Evolutionary conservation across 2,113 vertebrate genomes (phyloP).

Genomic region (Xenopus borealis): DNA sequence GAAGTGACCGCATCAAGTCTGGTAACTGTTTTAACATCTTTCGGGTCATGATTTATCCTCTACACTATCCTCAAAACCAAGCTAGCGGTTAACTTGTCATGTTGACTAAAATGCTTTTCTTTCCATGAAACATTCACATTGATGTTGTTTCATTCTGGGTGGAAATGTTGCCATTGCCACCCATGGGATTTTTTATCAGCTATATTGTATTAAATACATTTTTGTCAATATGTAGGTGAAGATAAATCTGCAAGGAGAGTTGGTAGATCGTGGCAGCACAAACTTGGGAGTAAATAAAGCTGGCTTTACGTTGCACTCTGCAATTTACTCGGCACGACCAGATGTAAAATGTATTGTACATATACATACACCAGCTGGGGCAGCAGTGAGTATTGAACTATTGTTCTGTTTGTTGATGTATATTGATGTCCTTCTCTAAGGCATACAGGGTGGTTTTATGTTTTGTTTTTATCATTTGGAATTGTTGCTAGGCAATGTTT

Average conservation of each 20-base stretch:
- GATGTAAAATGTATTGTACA: constrained; percentile 89
- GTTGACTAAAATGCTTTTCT: no score
- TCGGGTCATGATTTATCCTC: not conserved
- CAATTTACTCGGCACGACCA: constrained; percentile 84
- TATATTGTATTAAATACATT: no score
- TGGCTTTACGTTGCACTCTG: constrained; percentile 87
- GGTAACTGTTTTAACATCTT: constrained; percentile 65
- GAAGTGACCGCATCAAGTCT: constrained; percentile 95
- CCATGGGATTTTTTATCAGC: no score
- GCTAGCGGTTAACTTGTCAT: no score
- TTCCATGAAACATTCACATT: no score
- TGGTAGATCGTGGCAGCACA: constrained; percentile 90
- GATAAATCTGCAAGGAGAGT: constrained; percentile 87
- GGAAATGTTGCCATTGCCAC: no score
- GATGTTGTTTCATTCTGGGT: no score
- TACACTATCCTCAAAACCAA: no score
- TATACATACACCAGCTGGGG: constrained; percentile 86
- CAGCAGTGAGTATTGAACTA: constrained; percentile 72
- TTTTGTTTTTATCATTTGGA: no score
- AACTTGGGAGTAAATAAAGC: constrained; percentile 92
- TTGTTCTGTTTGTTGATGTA: not conserved
- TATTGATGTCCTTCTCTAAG: no score
- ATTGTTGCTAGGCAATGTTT: no score
- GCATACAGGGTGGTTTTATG: no score
- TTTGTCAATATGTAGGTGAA: constrained; percentile 74